Evolutionary conservation across 2,888 invertebrate genomes (phyloP), one percentile per base, ranked within the genome.

Genomic region (Melanargia galathea): DNA sequence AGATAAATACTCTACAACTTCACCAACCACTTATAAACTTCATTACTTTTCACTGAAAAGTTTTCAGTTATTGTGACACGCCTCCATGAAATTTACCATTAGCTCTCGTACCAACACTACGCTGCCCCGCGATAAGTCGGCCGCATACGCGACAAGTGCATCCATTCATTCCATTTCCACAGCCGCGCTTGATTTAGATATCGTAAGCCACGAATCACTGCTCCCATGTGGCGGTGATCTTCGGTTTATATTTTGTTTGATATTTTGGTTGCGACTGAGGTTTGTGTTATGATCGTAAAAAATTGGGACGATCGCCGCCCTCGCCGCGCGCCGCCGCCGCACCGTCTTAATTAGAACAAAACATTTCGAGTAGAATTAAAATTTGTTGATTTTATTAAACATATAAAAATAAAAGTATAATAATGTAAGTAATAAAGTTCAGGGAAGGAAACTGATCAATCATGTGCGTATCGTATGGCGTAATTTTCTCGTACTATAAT

Each of bases 71-170:
- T 26, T 26, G 24, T 26, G 3, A 30, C 6, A 7, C 8, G 40
- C 16, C 16, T 26, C 24, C 16, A 7, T 1, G 1, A n/a, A 49
- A 7, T 26, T 13, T 8, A 1, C 49, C 52, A 52, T 13, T 13
- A 13, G 52, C 35, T 35, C 52, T 33, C 35, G 33, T 11, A 22
- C 45, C 18, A 48, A 55, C 60, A 58, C 60, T 62, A 69, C 54
- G 57, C 63, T 61, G 62, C 45, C 43, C 62, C 46, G 70, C 73
- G 77, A 77, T 80, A 81, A 81, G 67, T 57, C 63, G 56, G 60
- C 70, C 71, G 74, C 75, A 71, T 73, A 75, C 67, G 75, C 76
- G 80, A 78, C 86, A 83, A 84, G 83, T 84, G 84, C 83, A 82
- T 77, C 74, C 85, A 87, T 86, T 86, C 84, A 86, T 80, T 75